Conservation (phyloP, 53 echinoderm and acorn worm species). For the Zoroaster sp. region DNA sequence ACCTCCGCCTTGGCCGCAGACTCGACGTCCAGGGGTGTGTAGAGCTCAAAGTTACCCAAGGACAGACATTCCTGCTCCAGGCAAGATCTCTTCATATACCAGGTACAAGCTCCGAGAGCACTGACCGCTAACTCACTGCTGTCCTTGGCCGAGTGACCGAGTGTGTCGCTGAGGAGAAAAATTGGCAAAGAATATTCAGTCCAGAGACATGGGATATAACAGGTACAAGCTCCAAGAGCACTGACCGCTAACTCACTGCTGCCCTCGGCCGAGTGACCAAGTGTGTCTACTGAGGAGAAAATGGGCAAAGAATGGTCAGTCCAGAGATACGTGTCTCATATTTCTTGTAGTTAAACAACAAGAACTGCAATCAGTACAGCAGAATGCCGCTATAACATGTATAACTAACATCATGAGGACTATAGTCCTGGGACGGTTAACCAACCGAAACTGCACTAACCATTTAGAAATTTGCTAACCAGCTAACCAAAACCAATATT, state of each 20-base stretch:
- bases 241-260: too few species aligned
- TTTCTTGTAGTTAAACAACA: too few species aligned
- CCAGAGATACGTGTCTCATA: too few species aligned
- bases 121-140: slow-evolving; percentile 86
- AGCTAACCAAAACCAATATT: too few species aligned
- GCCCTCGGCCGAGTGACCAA: too few species aligned
- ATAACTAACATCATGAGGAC: too few species aligned
- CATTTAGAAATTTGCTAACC: not conserved
- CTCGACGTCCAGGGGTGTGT: slow-evolving; percentile 82
- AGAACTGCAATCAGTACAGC: too few species aligned
- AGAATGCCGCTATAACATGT: too few species aligned
- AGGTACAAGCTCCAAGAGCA: too few species aligned
- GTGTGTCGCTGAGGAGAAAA: slow-evolving; percentile 66
- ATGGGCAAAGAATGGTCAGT: not conserved
- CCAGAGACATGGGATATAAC: too few species aligned
- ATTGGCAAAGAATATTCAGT: not conserved
- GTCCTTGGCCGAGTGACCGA: slow-evolving; percentile 86
- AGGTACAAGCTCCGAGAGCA: slow-evolving; percentile 93
- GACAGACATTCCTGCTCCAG: slow-evolving; percentile 93
- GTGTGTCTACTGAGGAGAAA: too few species aligned
- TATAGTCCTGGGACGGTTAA: not conserved
- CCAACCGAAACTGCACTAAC: not conserved
- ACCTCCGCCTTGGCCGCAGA: slow-evolving; percentile 26
- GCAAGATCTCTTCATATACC: slow-evolving; percentile 94
- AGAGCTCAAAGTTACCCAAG: slow-evolving; percentile 90